A percentile compares a stretch with the other conserved stretches of the same genome.
Evolutionary conservation across 1,140 invertebrate genomes (phyloP).

Genomic region (Cotesia glomerata): DNA sequence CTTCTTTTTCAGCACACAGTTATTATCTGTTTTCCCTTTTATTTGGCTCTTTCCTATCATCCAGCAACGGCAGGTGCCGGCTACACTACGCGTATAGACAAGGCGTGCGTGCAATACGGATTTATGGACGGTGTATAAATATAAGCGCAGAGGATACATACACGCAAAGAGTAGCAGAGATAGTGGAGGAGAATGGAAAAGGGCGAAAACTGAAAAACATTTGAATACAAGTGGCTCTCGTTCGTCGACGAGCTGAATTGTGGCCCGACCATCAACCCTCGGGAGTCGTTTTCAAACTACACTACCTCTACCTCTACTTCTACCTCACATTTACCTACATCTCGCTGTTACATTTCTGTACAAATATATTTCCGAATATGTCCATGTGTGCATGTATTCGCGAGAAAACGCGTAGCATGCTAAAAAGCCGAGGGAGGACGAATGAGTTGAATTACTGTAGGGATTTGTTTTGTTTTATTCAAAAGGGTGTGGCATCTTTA

Average conservation of each 20-base stretch:
- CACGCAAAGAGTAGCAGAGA: not conserved
- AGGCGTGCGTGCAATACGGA: not conserved
- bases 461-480: no score
- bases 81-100: not conserved
- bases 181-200: not conserved
- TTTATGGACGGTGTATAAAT: not conserved
- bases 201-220: slow-evolving; percentile 19
- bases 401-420: not conserved
- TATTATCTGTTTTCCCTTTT: not conserved
- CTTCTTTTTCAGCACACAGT: slow-evolving; percentile 5
- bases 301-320: not conserved
- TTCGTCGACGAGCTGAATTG: slow-evolving; percentile 17
- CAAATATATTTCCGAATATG: not conserved
- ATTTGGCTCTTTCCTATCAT: not conserved
- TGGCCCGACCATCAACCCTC: slow-evolving; percentile 6
- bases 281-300: slow-evolving; percentile 15
- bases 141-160: no score
- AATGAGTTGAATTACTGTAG: no score
- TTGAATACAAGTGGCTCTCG: slow-evolving; percentile 36
- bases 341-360: not conserved
- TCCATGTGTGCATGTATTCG: not conserved
- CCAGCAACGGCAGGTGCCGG: not conserved
- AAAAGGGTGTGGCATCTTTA: no score
- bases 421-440: not conserved
- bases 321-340: no score